A percentile compares a stretch with the other conserved stretches of the same genome.
Evolutionary conservation across 2,797 vertebrate species (phyloP).

Genomic region (Acanthis flammea): DNA sequence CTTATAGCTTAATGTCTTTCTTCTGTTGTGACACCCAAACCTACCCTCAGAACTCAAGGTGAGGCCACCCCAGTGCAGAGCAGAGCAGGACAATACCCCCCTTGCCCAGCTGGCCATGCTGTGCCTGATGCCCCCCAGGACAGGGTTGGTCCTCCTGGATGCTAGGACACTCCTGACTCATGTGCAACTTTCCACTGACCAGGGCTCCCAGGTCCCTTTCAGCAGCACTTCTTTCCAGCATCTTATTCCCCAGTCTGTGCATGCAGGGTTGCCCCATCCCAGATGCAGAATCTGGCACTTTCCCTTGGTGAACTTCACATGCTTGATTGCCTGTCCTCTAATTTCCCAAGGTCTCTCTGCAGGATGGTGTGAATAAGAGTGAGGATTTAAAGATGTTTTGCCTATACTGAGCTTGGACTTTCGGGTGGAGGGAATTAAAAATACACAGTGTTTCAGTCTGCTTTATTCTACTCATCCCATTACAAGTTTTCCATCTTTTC

Average conservation of each 20-base stretch:
- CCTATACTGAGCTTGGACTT: background rate
- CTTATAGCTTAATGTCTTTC: background rate
- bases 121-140: rapidly evolving
- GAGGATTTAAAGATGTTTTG: background rate
- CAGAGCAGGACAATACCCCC: background rate
- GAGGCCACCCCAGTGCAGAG: rapidly evolving
- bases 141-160: rapidly evolving
- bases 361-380: background rate
- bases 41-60: rapidly evolving
- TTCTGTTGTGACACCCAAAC: rapidly evolving
- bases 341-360: background rate
- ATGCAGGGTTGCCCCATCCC: background rate
- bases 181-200: background rate
- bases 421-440: background rate
- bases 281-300: background rate
- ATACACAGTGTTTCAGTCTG: background rate
- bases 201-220: background rate
- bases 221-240: background rate
- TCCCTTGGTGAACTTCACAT: background rate
- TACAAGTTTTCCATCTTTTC: background rate
- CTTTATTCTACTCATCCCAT: background rate
- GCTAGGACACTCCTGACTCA: background rate
- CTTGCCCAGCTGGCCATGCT: rapidly evolving
- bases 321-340: background rate
- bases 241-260: background rate